Conservation (phyloP, 2,797 vertebrate genomes). For the Acanthiza pusilla region DNA sequence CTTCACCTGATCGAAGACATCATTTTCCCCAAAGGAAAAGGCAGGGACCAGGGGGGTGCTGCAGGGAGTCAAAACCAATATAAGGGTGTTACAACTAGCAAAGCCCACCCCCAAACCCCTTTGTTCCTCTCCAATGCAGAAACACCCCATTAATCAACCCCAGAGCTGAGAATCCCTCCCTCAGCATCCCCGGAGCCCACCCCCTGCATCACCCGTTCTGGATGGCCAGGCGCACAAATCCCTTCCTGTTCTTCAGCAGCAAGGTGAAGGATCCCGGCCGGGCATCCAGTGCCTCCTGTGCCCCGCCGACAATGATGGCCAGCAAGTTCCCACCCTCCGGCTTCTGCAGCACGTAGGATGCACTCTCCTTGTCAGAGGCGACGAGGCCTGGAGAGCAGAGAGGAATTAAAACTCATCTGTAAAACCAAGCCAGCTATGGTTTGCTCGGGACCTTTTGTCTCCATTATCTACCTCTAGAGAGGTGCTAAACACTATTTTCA, state of each 20-base stretch:
- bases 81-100: not conserved
- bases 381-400: slow-evolving; percentile 81
- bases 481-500: not conserved
- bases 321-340: slow-evolving; percentile 78
- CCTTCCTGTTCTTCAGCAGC: slow-evolving; percentile 85
- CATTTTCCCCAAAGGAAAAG: slow-evolving; percentile 96
- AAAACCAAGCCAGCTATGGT: not conserved
- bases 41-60: slow-evolving; percentile 86
- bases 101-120: not conserved
- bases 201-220: slow-evolving; percentile 81
- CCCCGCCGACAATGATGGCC: slow-evolving; percentile 84
- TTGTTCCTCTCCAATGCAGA: not conserved
- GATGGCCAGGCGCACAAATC: slow-evolving; percentile 90
- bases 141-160: not conserved
- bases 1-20: slow-evolving; percentile 85
- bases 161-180: not conserved
- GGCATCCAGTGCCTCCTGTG: slow-evolving; percentile 87
- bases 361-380: slow-evolving; percentile 84
- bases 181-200: not conserved
- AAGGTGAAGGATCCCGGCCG: slow-evolving; percentile 82
- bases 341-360: slow-evolving; percentile 71
- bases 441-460: not conserved
- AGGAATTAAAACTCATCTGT: not conserved
- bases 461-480: not conserved
- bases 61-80: not conserved